Evolutionary conservation across 2,888 invertebrate genomes (phyloP), one percentile per base, ranked within the genome.

Genomic region (Cheilosia urbana): DNA sequence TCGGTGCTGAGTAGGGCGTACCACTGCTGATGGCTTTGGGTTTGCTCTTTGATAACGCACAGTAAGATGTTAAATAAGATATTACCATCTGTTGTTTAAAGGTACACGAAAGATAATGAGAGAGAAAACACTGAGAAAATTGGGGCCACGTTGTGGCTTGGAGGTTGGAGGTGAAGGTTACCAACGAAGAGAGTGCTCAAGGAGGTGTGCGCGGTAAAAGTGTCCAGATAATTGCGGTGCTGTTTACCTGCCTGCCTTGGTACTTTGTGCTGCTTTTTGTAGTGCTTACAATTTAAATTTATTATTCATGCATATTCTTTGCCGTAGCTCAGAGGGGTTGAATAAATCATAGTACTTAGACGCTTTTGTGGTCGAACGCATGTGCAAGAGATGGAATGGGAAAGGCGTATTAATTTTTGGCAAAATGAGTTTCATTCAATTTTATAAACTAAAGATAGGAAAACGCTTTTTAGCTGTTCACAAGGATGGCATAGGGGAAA

Each of bases 211-310:
- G 17, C 21, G 58, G 42, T 42, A 24, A 49, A 75, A 66, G 42
- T 76, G 66, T 76, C 68, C 66, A 42, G 24, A 68, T 68, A 76
- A 76, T 76, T 76, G 75, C 7, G 57, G 65, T 51, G 11, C 15
- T 57, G 57, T 57, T 13, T 19, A 15, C 9, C 1, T 15, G 4
- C 24, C 51, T 47, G 7, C 27, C 30, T 24, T 62, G 9, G 30
- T 30, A 30, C 30, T 9, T 30, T 30, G 9, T 30, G 7, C 9
- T 30, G 9, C 2, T 30, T 30, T 9, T 30, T 30, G 30, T 9
- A 9, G 30, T 9, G 37, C 37, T 51, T 65, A 27, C 57, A 40
- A 58, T 76, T 58, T 37, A 19, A 57, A 57, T 49, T 27, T 75
- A 75, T 75, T 76, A 58, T 76, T 76, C 66, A 76, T 66, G 42